phyloP scores from a whole-genome alignment of 2,888 invertebrate genomes.

The Diloba caeruleocephala region DNA sequence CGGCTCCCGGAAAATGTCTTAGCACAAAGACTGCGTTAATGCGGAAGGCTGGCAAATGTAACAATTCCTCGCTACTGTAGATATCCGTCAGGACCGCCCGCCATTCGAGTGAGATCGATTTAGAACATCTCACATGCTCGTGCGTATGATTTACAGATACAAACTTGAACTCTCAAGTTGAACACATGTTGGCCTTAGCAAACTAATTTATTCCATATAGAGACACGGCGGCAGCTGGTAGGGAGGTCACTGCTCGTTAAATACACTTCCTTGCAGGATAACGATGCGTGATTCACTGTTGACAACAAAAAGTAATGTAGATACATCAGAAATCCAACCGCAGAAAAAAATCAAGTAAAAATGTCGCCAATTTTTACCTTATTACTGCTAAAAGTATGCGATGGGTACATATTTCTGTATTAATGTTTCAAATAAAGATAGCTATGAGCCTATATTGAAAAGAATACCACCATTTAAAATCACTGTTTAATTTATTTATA shows the following conservation, averaged over 20 bases:
- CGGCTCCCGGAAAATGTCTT: constrained; percentile 64
- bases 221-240: constrained; percentile 54
- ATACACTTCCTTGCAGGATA: constrained; percentile 63
- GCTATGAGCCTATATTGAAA: too few species aligned
- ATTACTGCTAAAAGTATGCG: not conserved
- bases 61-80: constrained; percentile 54
- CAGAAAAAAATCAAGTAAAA: constrained; percentile 16
- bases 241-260: constrained; percentile 67
- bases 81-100: constrained; percentile 49
- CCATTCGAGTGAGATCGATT: constrained; percentile 57
- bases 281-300: constrained; percentile 46
- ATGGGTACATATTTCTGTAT: too few species aligned
- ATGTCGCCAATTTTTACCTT: constrained; percentile 5
- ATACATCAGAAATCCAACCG: constrained; percentile 11
- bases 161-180: constrained; percentile 45
- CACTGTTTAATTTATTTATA: too few species aligned
- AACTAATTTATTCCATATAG: constrained; percentile 73
- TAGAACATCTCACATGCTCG: constrained; percentile 61
- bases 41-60: constrained; percentile 72
- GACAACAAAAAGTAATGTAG: constrained; percentile 18
- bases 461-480: too few species aligned
- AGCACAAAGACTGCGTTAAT: constrained; percentile 63
- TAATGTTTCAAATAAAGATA: too few species aligned
- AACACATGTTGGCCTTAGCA: constrained; percentile 72
- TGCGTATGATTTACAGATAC: constrained; percentile 55